A percentile compares a stretch with the other conserved stretches of the same genome.
These are phyloP conservation scores for Latrodectus geometricus DNA, from an alignment of 1,140 invertebrate genomes.

Conservation along the genomic window DNA sequence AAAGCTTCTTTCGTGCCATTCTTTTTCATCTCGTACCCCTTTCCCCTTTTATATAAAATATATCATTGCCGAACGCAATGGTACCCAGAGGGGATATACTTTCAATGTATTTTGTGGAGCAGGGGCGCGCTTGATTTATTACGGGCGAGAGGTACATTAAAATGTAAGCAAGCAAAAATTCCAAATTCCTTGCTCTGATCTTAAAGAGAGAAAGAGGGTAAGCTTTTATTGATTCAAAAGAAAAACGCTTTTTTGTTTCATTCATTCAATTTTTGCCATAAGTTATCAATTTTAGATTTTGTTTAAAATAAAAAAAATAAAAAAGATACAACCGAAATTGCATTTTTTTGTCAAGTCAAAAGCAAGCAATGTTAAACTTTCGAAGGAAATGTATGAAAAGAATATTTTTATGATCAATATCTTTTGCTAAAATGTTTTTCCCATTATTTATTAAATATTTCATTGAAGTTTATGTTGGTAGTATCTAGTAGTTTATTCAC, in stretches of 20 bases:
- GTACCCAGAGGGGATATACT: conserved; percentile 32
- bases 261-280: not conserved
- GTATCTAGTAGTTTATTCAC: no score
- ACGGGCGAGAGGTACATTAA: conserved; percentile 26
- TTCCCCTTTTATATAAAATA: conserved; percentile 33
- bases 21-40: not conserved
- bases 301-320: not conserved
- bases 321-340: no score
- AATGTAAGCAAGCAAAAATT: conserved; percentile 31
- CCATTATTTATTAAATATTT: no score
- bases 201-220: no score
- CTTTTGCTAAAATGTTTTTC: no score
- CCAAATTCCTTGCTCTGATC: not conserved
- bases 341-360: no score
- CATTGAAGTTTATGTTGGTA: no score
- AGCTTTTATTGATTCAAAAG: conserved; percentile 1
- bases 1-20: not conserved
- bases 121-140: conserved; percentile 36
- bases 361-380: no score
- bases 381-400: no score
- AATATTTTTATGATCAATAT: no score
- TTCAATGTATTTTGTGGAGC: not conserved
- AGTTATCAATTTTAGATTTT: conserved; percentile 50
- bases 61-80: conserved; percentile 31
- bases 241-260: not conserved